Evolutionary conservation across 2,797 vertebrate species (phyloP), one percentile per base, ranked within the genome.

Genomic region (Florisuga fusca): DNA sequence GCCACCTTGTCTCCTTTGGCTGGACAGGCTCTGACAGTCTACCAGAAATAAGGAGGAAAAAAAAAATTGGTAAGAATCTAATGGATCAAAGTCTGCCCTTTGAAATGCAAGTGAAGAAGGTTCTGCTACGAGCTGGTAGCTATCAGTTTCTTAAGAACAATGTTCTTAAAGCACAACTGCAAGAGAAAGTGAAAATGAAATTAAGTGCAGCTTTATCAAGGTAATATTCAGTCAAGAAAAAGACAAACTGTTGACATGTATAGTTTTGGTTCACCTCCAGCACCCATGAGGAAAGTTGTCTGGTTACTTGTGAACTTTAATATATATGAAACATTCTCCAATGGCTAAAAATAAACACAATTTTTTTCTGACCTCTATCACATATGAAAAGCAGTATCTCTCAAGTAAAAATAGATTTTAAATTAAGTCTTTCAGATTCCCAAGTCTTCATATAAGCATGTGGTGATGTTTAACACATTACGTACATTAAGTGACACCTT

Each of bases 21-120:
- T 93, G 90, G 87, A 82, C 84, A 74, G 95, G 48, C 93, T 96
- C 69, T 94, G 69, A 80, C 71, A 95, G 90, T 93, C 97, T 98
- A 71, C 27, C 54, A 84, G 77, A 94, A 95, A 95, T 50, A 36
- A 33, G 19, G 53, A 90, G 14, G 11, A 63, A 76, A 78, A 87
- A 41, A 36, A 1, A 0, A 1, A 0, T 2, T 7, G 53, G 25
- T 54, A 64, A 74, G 21, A 84, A 89, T 67, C 29, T 55, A 33
- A 54, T 2, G 9, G 9, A 41, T 57, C 31, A 34, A 46, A 73
- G 13, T 41, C 34, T 84, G 38, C 33, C 11, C 36, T 74, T 71
- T 68, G 34, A 77, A 87, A 75, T 43, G 8, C n/a, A 55, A 76
- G 15, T 19, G 21, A 64, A 85, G 33, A 46, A 27, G 18, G 45